phyloP scores from a whole-genome alignment of 2,113 vertebrate species.

The Jacana jacana region DNA sequence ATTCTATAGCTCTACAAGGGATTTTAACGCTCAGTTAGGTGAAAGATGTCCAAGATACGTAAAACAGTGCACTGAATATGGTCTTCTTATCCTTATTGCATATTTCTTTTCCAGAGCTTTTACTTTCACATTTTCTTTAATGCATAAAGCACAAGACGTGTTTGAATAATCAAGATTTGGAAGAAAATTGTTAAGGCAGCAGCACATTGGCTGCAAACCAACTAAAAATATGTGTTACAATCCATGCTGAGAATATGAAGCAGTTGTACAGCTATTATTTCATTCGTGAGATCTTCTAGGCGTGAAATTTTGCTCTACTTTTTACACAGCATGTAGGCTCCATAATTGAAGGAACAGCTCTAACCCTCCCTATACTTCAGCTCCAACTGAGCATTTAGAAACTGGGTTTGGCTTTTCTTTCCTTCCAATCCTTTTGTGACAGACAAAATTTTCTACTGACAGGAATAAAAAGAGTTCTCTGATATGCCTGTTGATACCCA shows the following conservation, averaged over 20 bases:
- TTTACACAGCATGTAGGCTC: conserved; percentile 17
- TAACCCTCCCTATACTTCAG: background rate
- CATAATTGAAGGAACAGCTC: conserved; percentile 11
- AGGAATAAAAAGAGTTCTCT: background rate
- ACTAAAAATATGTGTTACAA: background rate
- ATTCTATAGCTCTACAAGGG: background rate
- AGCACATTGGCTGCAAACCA: conserved; percentile 34
- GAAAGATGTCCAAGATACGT: background rate
- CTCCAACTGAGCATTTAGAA: background rate
- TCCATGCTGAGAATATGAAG: conserved; percentile 24
- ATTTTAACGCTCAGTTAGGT: background rate
- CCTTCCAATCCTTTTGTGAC: background rate
- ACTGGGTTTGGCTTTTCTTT: background rate
- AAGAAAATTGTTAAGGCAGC: conserved; percentile 34
- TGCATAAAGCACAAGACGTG: background rate
- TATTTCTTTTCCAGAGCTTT: background rate
- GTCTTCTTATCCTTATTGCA: background rate
- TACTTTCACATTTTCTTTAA: conserved; percentile 7
- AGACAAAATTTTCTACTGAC: conserved; percentile 3
- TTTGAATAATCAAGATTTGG: conserved; percentile 21
- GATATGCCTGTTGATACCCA: background rate
- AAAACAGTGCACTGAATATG: background rate
- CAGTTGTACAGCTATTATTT: conserved; percentile 29
- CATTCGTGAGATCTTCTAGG: background rate
- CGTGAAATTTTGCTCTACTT: conserved; percentile 33